A percentile compares a stretch with the other conserved stretches of the same genome.
phyloP scores from a whole-genome alignment of 2,797 vertebrate species.

The Loris lydekkerianus region DNA sequence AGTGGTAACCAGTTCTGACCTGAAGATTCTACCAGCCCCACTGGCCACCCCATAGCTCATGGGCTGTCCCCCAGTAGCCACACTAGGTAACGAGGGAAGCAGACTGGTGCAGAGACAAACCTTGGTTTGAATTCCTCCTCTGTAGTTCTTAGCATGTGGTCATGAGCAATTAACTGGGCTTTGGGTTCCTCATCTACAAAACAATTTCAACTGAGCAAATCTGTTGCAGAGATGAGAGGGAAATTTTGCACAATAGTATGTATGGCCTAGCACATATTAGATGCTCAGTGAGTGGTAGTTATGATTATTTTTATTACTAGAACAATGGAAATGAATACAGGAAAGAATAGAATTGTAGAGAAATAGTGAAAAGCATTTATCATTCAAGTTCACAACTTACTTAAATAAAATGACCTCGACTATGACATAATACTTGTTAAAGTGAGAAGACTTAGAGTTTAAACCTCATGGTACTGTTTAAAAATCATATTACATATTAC shows the following conservation, averaged over 20 bases:
- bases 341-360: not conserved
- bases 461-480: not conserved
- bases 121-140: not conserved
- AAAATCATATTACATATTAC: not conserved
- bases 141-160: not conserved
- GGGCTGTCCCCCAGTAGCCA: not conserved
- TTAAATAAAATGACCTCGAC: slow-evolving; percentile 44
- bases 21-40: not conserved
- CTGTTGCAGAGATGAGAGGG: not conserved
- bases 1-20: not conserved
- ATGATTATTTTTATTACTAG: not conserved
- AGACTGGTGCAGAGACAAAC: not conserved
- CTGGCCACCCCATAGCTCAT: not conserved
- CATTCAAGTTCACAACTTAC: not conserved
- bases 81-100: accelerated
- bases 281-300: not conserved
- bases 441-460: not conserved
- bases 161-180: not conserved
- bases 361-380: slow-evolving; percentile 5
- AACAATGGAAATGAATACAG: not conserved
- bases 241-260: not conserved
- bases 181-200: not conserved
- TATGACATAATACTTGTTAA: not conserved
- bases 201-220: not conserved
- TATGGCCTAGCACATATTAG: not conserved